Evolutionary conservation across 2,113 vertebrate species (phyloP).

Genomic region (Esox niger): DNA sequence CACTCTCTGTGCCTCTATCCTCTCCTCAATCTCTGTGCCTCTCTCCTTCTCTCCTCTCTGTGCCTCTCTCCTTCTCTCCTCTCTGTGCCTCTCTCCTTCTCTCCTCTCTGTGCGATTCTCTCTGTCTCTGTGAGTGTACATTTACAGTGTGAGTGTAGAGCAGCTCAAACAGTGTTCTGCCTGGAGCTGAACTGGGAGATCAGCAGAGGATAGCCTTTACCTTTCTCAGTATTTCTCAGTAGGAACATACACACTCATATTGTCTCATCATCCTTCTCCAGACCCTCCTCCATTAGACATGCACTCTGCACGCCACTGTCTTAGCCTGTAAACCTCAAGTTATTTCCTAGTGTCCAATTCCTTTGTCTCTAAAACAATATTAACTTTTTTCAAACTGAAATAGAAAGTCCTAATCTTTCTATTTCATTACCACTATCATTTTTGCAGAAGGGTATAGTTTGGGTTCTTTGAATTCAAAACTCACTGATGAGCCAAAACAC

Average conservation of each 20-base stretch:
- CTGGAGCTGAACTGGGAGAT: constrained; percentile 44
- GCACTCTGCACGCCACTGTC: not conserved
- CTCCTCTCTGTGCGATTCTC: not conserved
- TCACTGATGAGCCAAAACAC: too few relatives aligned
- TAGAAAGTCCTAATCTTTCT: not conserved
- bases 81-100: too few relatives aligned
- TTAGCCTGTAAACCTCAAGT: too few relatives aligned
- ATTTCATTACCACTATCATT: too few relatives aligned
- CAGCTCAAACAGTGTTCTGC: constrained; percentile 44
- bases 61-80: not conserved
- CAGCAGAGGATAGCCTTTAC: constrained; percentile 40
- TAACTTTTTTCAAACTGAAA: too few relatives aligned
- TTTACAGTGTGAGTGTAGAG: constrained; percentile 17
- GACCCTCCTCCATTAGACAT: not conserved
- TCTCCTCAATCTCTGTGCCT: too few relatives aligned
- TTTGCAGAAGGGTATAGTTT: too few relatives aligned
- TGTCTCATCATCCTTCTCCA: not conserved
- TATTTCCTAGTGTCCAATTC: too few relatives aligned
- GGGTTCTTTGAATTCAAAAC: too few relatives aligned
- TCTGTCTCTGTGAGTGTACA: not conserved
- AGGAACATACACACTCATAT: not conserved
- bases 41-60: too few relatives aligned
- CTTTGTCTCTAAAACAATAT: too few relatives aligned
- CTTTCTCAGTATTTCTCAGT: constrained; percentile 16
- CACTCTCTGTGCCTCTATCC: too few relatives aligned